These are phyloP conservation scores for Chaetops frenatus DNA, from an alignment of 2,113 vertebrate species.

Conservation along the genomic window DNA sequence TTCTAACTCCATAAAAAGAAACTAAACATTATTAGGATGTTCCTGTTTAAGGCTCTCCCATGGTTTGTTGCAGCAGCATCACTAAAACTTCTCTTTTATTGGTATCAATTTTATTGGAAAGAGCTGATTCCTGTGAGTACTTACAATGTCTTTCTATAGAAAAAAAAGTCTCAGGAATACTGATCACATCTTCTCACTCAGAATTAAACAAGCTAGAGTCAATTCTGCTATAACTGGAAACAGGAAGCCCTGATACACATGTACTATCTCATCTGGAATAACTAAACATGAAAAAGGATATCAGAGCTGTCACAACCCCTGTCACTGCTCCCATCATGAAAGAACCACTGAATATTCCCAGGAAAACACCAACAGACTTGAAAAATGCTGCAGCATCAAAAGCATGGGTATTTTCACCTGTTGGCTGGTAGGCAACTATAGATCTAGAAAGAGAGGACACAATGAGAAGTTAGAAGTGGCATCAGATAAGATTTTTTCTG, in stretches of 20 bases:
- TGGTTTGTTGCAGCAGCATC: background rate
- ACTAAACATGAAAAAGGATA: slow-evolving; percentile 80
- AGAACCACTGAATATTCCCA: slow-evolving; percentile 97
- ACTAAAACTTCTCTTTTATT: background rate
- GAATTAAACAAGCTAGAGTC: background rate
- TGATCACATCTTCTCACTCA: background rate
- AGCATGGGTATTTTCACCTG: slow-evolving; percentile 86
- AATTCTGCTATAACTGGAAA: background rate
- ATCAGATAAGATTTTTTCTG: background rate
- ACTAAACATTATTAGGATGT: background rate
- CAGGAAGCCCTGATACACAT: background rate
- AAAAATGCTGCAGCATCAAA: slow-evolving; percentile 96
- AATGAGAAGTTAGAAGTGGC: background rate
- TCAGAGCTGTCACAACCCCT: slow-evolving; percentile 93
- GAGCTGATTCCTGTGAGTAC: background rate
- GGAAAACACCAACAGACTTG: slow-evolving; percentile 93
- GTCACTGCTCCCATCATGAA: slow-evolving; percentile 96
- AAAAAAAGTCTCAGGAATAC: background rate
- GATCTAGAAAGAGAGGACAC: slow-evolving; percentile 72
- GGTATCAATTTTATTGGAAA: background rate
- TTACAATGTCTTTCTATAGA: background rate
- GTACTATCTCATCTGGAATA: background rate
- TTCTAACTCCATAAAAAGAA: background rate
- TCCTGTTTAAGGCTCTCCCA: background rate
- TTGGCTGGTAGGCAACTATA: slow-evolving; percentile 94